Conservation (phyloP, 2,797 vertebrate genomes). For the Gallinago stenura region DNA sequence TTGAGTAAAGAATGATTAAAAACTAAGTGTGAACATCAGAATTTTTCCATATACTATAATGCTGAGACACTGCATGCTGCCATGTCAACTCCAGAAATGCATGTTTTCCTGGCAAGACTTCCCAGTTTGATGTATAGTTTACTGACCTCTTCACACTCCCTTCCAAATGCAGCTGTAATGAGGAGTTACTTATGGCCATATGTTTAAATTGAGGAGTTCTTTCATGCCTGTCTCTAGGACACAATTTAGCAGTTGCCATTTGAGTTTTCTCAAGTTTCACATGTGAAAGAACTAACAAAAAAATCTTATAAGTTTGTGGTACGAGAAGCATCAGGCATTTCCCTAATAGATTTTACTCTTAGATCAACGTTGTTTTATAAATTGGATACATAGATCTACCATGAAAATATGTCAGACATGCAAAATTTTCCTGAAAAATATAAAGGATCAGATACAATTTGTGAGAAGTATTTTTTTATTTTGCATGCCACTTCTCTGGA, state of each 20-base stretch:
- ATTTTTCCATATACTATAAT: constrained; percentile 14
- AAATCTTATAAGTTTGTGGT: neutral
- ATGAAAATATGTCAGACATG: neutral
- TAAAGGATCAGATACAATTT: neutral
- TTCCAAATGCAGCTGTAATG: constrained; percentile 18
- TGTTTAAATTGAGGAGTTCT: neutral
- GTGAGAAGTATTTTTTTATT: neutral
- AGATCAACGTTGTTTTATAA: neutral
- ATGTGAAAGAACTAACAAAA: neutral
- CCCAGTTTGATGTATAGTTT: neutral
- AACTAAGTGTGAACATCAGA: neutral
- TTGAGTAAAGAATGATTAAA: constrained; percentile 23
- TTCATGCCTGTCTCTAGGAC: neutral
- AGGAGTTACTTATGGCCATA: constrained; percentile 13
- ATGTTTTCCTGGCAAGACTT: neutral
- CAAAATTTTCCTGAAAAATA: neutral
- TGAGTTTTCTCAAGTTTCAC: neutral
- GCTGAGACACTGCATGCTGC: neutral
- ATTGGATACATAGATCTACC: neutral
- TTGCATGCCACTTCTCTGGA: neutral
- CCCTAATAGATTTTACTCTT: neutral
- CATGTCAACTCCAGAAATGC: constrained; percentile 6
- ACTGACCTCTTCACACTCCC: neutral
- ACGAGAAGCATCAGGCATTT: neutral
- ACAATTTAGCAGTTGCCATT: neutral